phyloP scores from a whole-genome alignment of 2,888 invertebrate species.

The Pristionchus japonicus region DNA sequence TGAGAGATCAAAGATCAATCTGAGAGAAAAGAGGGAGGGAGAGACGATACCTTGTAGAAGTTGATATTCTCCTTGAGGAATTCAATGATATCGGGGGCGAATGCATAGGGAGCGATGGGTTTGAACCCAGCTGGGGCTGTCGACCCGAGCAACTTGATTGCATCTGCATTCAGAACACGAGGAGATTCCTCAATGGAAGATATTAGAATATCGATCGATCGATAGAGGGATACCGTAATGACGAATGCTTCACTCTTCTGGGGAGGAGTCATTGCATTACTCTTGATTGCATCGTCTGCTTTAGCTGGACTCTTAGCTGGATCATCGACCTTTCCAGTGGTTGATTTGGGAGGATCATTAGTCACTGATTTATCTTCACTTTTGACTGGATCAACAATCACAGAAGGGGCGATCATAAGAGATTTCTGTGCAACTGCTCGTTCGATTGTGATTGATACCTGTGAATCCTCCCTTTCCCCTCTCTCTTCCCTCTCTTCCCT shows the following conservation, averaged over 20 bases:
- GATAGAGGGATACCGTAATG: neutral
- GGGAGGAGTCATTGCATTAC: slow-evolving; percentile 1
- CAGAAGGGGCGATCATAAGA: slow-evolving; percentile 39
- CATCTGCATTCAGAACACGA: slow-evolving; percentile 3
- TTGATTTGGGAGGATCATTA: neutral
- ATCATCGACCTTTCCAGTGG: neutral
- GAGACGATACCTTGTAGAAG: slow-evolving; percentile 42
- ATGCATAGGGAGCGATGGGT: slow-evolving; percentile 35
- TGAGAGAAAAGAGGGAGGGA: neutral
- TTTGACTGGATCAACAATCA: slow-evolving; percentile 21
- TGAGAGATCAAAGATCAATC: slow-evolving; percentile 39
- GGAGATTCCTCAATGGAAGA: slow-evolving; percentile 10
- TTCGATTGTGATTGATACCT: slow-evolving; percentile 30
- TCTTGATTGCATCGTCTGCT: neutral
- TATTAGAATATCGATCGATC: neutral
- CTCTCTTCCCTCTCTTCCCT: neutral
- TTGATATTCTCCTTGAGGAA: slow-evolving; percentile 31
- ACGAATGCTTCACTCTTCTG: slow-evolving; percentile 22
- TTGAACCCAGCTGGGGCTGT: slow-evolving; percentile 27
- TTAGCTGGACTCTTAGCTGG: neutral
- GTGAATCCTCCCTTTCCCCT: neutral
- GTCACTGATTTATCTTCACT: neutral
- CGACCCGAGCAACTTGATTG: neutral
- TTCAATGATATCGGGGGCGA: slow-evolving; percentile 26
- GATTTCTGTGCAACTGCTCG: slow-evolving; percentile 36